Base-by-base conservation (phyloP, 1,140 invertebrate genomes). In the Penaeus indicus region DNA sequence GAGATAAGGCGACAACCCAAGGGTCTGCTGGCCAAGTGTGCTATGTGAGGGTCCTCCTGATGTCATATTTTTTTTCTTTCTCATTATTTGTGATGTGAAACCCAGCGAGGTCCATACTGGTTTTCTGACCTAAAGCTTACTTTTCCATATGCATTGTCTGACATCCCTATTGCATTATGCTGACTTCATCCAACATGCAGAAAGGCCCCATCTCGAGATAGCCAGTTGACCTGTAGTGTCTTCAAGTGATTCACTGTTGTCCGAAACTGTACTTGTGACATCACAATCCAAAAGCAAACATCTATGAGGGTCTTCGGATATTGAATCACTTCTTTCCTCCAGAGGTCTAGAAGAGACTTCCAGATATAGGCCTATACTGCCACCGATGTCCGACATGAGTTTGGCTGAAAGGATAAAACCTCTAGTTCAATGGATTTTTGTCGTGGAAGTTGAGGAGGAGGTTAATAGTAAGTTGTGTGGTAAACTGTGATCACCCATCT, bases 351-450 rank as follows among this genome's bases (percentile, higher is more conserved):
- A 32, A 79, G 61, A 67, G 60, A 86, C 22, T 62, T 77, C 85
- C 11, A 86, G 85, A 32, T 78, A 86, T 11, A 86, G 32, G 27
- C 85, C 85, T n/a, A 86, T 32, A 54, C 77, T 79, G 7, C 85
- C 85, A 5, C 85, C 75, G 27, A 79, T 64, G 75, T 86, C 77
- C 32, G 77, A 19, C 25, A 85, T 32, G 60, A 85, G 60, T 21
- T n/a, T 77, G 84, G n/a, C 47, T 77, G 25, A 77, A 7, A 11
- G 85, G 77, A 25, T 86, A 86, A 32, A n/a, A 86, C n/a, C 47
- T 86, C 62, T 60, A 61, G 21, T 38, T 86, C 85, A n/a, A 3
- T n/a, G 63, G 19, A 85, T n/a, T 7, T 47, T 47, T 21, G 75
- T 11, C 13, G 83, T 84, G 4, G 42, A 79, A 79, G 61, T 25